Evolutionary conservation across 2,888 invertebrate species (phyloP), one percentile per base, ranked within the genome.

Genomic region (Smittia aterrima): DNA sequence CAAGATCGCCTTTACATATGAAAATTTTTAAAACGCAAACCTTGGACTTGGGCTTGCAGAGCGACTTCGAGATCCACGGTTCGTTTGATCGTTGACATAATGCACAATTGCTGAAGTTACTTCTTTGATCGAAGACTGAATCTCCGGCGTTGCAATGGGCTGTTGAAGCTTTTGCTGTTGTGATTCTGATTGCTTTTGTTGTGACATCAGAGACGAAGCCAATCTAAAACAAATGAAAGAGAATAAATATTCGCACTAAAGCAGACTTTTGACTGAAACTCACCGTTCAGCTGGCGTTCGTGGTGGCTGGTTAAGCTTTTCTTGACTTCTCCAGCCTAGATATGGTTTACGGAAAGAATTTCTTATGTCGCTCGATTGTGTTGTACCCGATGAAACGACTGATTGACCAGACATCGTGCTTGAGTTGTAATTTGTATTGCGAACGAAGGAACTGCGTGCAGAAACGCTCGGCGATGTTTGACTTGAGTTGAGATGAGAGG

Each of bases 81-180:
- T 75, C 87, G 89, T 80, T 86, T 88, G 78, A 88, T 89, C 90
- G 76, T 90, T 90, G 76, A 95, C 94, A 86, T 94, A 95, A 82
- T 95, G 94, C 74, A 94, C 95, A 79, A 95, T 95, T 66, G 95
- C 95, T 78, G 94, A 94, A 77, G 95, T 95, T 77, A 95, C 95
- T 84, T 94, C 94, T 83, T 94, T 94, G 81, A 95, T 95, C 75
- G 93, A 93, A 76, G 92, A 89, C 81, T 92, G 92, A 76, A 93
- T 92, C 81, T 90, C 90, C 75, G 85, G 85, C 77, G 84, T 85
- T 38, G 82, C 82, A 2, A 80, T 79, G 32, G 76, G 76, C 58
- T 77, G 76, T 79, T 88, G 88, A 4, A 75, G 58, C 79, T 78
- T 79, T 79, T 77, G 74, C 78, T 77, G 77, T 75, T 75, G 78